These are phyloP conservation scores for Pecten maximus DNA, from an alignment of 2,888 invertebrate genomes.

Conservation along the genomic window DNA sequence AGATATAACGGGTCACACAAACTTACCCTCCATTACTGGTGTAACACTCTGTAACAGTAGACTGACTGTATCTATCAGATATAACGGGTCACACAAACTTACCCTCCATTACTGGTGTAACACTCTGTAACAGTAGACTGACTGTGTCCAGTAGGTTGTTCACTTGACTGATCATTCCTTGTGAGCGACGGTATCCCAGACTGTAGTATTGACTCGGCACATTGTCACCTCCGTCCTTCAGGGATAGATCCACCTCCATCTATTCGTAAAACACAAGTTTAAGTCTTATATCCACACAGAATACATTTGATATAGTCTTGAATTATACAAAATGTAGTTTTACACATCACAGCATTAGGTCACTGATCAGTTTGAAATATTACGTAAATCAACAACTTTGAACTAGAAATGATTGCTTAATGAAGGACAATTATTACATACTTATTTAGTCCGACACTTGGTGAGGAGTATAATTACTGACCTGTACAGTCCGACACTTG, in stretches of 20 bases:
- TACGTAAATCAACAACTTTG: too few relatives aligned
- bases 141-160: slow-evolving; percentile 70
- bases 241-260: slow-evolving; percentile 70
- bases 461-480: too few relatives aligned
- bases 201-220: slow-evolving; percentile 66
- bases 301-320: neutral
- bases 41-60: slow-evolving; percentile 70
- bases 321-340: too few relatives aligned
- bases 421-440: too few relatives aligned
- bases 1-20: neutral
- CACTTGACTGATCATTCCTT: slow-evolving; percentile 68
- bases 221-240: slow-evolving; percentile 65
- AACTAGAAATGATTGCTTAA: too few relatives aligned
- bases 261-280: slow-evolving; percentile 48
- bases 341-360: too few relatives aligned
- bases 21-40: slow-evolving; percentile 67
- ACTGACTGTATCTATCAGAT: too few relatives aligned
- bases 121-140: slow-evolving; percentile 64
- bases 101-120: slow-evolving; percentile 70
- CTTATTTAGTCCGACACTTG: too few relatives aligned
- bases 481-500: too few relatives aligned
- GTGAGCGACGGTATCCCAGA: slow-evolving; percentile 67
- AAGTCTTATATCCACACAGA: slow-evolving; percentile 12
- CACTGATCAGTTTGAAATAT: too few relatives aligned
- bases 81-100: slow-evolving; percentile 15